phyloP scores from a whole-genome alignment of 2,888 invertebrate genomes.

The Adelphocoris suturalis region DNA sequence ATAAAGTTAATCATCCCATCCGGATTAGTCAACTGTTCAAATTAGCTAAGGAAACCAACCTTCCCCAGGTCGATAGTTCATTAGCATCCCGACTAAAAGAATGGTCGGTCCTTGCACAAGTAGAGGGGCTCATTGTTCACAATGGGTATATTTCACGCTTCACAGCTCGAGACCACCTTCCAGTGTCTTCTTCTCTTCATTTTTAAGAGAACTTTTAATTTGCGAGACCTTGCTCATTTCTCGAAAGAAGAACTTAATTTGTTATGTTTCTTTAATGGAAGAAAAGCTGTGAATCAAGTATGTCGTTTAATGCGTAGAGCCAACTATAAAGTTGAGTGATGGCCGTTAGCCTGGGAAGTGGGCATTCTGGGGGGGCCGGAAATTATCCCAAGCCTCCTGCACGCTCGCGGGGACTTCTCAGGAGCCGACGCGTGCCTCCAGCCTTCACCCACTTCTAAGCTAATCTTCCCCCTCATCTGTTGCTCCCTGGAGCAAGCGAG shows the following conservation, averaged over 20 bases:
- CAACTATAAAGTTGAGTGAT: background rate
- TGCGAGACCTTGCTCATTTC: conserved; percentile 5
- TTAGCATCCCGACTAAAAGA: conserved; percentile 58
- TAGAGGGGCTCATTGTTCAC: conserved; percentile 62
- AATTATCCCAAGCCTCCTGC: conserved; percentile 7
- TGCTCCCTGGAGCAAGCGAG: conserved; percentile 46
- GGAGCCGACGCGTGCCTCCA: conserved; percentile 47
- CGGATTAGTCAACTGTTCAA: conserved; percentile 49
- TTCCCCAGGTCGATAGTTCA: conserved; percentile 17
- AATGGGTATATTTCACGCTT: conserved; percentile 74
- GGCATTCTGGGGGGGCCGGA: conserved; percentile 24
- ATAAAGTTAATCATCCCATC: conserved; percentile 60
- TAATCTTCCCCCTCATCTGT: conserved; percentile 53
- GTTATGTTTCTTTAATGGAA: background rate
- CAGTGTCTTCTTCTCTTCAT: conserved; percentile 49
- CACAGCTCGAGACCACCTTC: conserved; percentile 71
- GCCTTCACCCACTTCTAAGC: conserved; percentile 65
- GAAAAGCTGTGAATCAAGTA: background rate
- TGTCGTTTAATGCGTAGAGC: background rate
- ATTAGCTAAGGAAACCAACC: conserved; percentile 47
- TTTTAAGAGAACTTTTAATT: conserved; percentile 56
- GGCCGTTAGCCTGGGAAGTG: background rate
- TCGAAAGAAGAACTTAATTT: background rate
- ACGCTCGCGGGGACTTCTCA: conserved; percentile 26
- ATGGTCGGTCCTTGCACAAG: conserved; percentile 66